Percentiles rank a stretch among this genome's conserved stretches.
These are phyloP conservation scores for Amphipyra berbera DNA, from an alignment of 2,888 invertebrate species.

Conservation along the genomic window DNA sequence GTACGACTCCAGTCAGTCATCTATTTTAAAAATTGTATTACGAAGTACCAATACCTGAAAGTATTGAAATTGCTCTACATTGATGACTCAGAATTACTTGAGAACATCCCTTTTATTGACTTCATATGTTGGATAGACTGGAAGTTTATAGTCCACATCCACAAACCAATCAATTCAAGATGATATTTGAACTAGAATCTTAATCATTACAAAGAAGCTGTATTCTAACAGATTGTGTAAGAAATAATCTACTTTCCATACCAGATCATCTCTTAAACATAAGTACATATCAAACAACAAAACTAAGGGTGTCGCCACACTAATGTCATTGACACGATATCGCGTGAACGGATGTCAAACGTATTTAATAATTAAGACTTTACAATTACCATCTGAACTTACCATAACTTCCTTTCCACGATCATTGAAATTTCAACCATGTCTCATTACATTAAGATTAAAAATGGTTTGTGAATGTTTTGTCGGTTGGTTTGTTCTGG, in stretches of 20 bases:
- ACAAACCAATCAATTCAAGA: no score
- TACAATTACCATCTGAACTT: slow-evolving; percentile 26
- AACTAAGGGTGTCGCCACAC: slow-evolving; percentile 58
- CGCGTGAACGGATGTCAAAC: slow-evolving; percentile 76
- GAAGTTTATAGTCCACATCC: no score
- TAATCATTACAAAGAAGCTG: no score
- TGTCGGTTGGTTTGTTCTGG: slow-evolving; percentile 35
- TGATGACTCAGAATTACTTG: no score
- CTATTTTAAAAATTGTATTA: no score
- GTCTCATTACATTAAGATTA: fast-evolving
- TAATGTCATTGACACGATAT: slow-evolving; percentile 70
- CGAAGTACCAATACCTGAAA: no score
- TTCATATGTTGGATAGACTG: no score
- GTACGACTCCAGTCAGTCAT: no score
- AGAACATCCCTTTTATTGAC: no score
- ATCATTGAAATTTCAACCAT: slow-evolving; percentile 13
- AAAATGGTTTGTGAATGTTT: neutral
- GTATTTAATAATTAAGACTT: slow-evolving; percentile 74
- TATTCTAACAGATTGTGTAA: neutral
- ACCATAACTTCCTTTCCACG: slow-evolving; percentile 2
- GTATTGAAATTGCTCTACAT: no score
- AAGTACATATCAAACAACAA: slow-evolving; percentile 35
- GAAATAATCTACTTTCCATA: neutral
- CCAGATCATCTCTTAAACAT: neutral
- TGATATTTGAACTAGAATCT: no score